phyloP scores from a whole-genome alignment of 2,888 invertebrate genomes.

The Drosophila longiperda region DNA sequence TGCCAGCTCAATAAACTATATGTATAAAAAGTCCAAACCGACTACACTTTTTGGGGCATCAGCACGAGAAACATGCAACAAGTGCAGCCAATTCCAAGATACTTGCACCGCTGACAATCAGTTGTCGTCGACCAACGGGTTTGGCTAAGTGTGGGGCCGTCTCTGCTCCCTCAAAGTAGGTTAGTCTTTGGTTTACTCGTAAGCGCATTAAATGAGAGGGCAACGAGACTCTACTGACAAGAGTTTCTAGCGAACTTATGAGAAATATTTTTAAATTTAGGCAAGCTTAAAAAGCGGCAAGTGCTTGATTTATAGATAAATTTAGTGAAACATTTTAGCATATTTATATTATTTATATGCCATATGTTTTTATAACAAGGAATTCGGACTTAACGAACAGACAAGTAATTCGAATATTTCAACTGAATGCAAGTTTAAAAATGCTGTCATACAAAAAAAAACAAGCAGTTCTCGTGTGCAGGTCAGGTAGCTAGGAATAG shows the following conservation, averaged over 20 bases:
- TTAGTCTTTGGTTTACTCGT: slow-evolving; percentile 61
- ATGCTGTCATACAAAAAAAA: not conserved
- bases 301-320: not conserved
- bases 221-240: slow-evolving; percentile 13
- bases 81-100: slow-evolving; percentile 62
- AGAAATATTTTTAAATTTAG: slow-evolving; percentile 39
- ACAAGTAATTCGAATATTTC: not conserved
- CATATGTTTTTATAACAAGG: not conserved
- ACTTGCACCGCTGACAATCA: slow-evolving; percentile 60
- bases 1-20: slow-evolving; percentile 73
- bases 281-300: slow-evolving; percentile 4
- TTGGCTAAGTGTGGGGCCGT: slow-evolving; percentile 48
- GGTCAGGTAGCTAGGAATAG: slow-evolving; percentile 29
- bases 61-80: slow-evolving; percentile 62
- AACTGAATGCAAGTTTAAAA: not conserved
- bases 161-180: slow-evolving; percentile 55
- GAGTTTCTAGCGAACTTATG: slow-evolving; percentile 39
- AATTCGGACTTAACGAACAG: not conserved
- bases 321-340: not conserved
- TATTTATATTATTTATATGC: not conserved
- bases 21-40: slow-evolving; percentile 72
- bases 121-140: slow-evolving; percentile 59
- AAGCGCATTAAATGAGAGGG: slow-evolving; percentile 47
- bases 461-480: slow-evolving; percentile 4
- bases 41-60: slow-evolving; percentile 67